Evolutionary conservation across 2,888 invertebrate genomes (phyloP).

Genomic region (Azorinus chamasolen): DNA sequence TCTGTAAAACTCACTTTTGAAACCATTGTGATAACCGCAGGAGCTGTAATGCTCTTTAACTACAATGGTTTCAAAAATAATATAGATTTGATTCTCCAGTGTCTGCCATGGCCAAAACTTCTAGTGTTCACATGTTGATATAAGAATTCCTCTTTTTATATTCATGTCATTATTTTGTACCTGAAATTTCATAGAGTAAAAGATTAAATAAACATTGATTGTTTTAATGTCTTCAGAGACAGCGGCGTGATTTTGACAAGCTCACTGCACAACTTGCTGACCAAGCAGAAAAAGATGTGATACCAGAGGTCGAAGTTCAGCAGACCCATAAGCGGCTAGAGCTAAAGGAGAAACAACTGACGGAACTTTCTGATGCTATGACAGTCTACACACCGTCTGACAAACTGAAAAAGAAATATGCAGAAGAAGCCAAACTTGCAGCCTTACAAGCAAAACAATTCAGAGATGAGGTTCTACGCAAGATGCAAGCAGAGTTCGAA

Average conservation of each 20-base stretch:
- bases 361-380: conserved; percentile 83
- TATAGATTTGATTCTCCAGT: too few relatives aligned
- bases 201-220: too few relatives aligned
- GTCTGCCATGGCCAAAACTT: too few relatives aligned
- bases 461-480: conserved; percentile 70
- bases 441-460: conserved; percentile 75
- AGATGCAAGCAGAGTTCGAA: conserved; percentile 80
- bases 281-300: conserved; percentile 76
- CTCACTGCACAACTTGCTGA: conserved; percentile 75
- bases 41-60: too few relatives aligned
- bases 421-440: conserved; percentile 74
- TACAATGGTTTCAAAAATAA: too few relatives aligned
- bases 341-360: conserved; percentile 82
- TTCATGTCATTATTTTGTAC: too few relatives aligned
- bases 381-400: conserved; percentile 76
- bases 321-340: conserved; percentile 79
- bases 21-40: too few relatives aligned
- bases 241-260: conserved; percentile 81
- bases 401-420: conserved; percentile 79
- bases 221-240: conserved; percentile 74
- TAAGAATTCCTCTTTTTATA: too few relatives aligned
- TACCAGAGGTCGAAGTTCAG: conserved; percentile 76
- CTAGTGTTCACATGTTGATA: too few relatives aligned
- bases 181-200: too few relatives aligned
- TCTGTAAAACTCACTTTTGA: too few relatives aligned